Conservation (phyloP, 2,113 vertebrate species). For the Austrofundulus limnaeus region DNA sequence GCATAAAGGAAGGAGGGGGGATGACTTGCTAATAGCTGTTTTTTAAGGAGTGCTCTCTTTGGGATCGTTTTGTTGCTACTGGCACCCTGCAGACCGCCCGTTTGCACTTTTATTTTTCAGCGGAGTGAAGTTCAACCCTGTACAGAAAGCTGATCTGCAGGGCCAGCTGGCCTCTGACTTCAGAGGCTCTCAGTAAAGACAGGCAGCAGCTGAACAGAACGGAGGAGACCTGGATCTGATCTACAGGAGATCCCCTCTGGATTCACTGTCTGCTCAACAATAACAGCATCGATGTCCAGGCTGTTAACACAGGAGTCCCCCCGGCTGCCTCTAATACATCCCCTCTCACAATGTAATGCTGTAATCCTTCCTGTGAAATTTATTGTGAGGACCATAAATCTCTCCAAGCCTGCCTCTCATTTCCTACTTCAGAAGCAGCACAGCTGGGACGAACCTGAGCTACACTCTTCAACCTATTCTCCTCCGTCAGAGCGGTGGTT, state of each 20-base stretch:
- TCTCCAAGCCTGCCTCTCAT: constrained; percentile 51
- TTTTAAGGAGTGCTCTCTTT: not conserved
- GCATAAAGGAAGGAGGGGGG: not conserved
- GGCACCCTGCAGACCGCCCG: not conserved
- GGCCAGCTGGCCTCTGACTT: constrained; percentile 58
- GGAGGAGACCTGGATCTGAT: constrained; percentile 57
- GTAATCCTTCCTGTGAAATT: constrained; percentile 68
- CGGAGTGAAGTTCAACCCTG: constrained; percentile 5
- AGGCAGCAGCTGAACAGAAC: constrained; percentile 62
- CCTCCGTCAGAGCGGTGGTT: constrained; percentile 30
- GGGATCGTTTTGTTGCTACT: not conserved
- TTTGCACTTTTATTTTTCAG: not conserved
- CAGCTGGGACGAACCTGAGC: constrained; percentile 53
- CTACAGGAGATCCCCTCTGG: constrained; percentile 43
- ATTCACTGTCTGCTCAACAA: constrained; percentile 53
- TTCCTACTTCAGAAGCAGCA: constrained; percentile 47
- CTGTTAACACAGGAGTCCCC: constrained; percentile 56
- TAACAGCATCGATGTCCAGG: constrained; percentile 50
- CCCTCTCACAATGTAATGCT: constrained; percentile 60
- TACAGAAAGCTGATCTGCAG: constrained; percentile 31
- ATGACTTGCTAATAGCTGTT: not conserved
- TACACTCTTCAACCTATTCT: constrained; percentile 35
- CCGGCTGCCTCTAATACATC: constrained; percentile 28
- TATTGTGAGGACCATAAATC: constrained; percentile 64
- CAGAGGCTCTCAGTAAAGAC: constrained; percentile 48